Conservation (phyloP, 2,797 vertebrate species). For the Anabacerthia variegaticeps region DNA sequence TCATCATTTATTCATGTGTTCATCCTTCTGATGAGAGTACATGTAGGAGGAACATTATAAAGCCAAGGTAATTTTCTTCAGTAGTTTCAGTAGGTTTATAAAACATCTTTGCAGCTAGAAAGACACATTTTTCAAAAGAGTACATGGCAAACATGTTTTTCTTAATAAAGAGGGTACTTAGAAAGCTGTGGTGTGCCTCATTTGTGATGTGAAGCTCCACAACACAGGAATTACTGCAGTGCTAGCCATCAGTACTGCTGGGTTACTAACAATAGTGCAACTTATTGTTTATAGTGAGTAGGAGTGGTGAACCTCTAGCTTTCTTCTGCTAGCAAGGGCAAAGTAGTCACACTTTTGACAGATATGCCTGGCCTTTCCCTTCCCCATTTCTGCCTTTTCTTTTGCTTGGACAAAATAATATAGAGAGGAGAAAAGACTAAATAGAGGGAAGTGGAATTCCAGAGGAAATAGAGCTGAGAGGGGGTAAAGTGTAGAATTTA, state of each 20-base stretch:
- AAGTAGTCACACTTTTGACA: not conserved
- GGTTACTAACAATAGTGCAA: not conserved
- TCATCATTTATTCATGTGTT: constrained; percentile 58
- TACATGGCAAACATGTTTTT: not conserved
- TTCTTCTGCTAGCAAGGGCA: not conserved
- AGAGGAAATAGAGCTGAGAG: not conserved
- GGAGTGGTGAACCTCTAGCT: not conserved
- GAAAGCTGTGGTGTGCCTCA: not conserved
- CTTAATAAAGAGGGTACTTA: constrained; percentile 24
- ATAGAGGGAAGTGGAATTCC: not conserved
- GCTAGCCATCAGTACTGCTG: not conserved
- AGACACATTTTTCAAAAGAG: constrained; percentile 18
- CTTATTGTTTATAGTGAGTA: not conserved
- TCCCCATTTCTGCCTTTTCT: not conserved
- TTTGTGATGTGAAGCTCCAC: not conserved
- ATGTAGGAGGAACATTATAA: constrained; percentile 50
- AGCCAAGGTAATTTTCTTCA: constrained; percentile 58
- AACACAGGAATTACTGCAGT: not conserved
- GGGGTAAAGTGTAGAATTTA: not conserved
- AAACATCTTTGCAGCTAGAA: constrained; percentile 44
- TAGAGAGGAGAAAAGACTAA: not conserved
- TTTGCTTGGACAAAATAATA: not conserved
- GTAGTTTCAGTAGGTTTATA: constrained; percentile 53
- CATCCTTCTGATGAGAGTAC: constrained; percentile 50
- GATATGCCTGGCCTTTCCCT: not conserved